Percentiles rank a stretch among this genome's conserved stretches.
phyloP scores from a whole-genome alignment of 2,797 vertebrate genomes.

The Gila robusta region DNA sequence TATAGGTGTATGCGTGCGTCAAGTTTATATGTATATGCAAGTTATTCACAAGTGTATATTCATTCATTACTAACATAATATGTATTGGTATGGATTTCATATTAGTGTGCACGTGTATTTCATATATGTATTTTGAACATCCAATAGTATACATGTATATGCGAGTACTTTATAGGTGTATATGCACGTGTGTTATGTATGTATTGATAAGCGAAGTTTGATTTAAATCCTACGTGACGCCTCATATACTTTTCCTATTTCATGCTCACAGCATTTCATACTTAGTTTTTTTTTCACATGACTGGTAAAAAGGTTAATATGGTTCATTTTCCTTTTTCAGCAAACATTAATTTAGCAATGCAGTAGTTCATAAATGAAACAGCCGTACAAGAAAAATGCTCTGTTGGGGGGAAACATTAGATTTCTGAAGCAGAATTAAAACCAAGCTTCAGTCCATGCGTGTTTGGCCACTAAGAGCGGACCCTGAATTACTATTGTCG shows the following conservation, averaged over 20 bases:
- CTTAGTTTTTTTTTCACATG: slow-evolving; percentile 24
- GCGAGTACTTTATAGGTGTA: too few species aligned
- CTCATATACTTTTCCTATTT: slow-evolving; percentile 41
- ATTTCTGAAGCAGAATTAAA: slow-evolving; percentile 33
- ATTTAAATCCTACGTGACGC: too few species aligned
- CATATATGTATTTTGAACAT: too few species aligned
- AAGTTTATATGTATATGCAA: too few species aligned
- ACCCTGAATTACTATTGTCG: neutral
- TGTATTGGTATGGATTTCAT: too few species aligned
- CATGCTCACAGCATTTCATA: slow-evolving; percentile 11
- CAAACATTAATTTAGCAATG: slow-evolving; percentile 28
- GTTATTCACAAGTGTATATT: too few species aligned
- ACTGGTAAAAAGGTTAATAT: slow-evolving; percentile 25
- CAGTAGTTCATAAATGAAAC: slow-evolving; percentile 28
- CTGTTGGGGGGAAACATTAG: slow-evolving; percentile 24
- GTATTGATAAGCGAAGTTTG: too few species aligned
- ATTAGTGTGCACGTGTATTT: too few species aligned
- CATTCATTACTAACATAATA: too few species aligned
- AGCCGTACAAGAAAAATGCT: neutral
- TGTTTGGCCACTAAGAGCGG: neutral
- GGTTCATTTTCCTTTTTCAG: slow-evolving; percentile 36
- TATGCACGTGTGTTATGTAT: too few species aligned
- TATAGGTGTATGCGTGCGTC: too few species aligned
- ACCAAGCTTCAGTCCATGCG: neutral
- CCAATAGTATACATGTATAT: too few species aligned